Evolutionary conservation across 2,888 invertebrate species (phyloP), one percentile per base, ranked within the genome.

Genomic region (Ptychoptera albimana): DNA sequence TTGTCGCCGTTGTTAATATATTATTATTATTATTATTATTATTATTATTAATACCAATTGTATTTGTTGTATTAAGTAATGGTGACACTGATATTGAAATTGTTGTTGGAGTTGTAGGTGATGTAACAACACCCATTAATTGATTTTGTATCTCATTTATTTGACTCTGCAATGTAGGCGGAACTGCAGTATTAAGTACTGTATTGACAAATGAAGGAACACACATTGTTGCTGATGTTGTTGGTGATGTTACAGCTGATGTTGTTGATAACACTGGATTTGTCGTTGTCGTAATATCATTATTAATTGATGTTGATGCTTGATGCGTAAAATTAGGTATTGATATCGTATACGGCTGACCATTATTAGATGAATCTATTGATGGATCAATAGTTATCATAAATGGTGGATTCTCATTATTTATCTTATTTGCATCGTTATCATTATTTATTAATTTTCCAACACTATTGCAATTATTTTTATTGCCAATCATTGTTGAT

Each of bases 321-420:
- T 9, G 42, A 2, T 38, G 39, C 8, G 13, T 31, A 8, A 39
- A 10, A n/a, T 43, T 42, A n/a, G 66, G 64, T 50, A 64, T 63
- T 9, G 66, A 63, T 44, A 64, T 61, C 30, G 65, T 63, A 51
- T 63, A 65, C 34, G 65, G 65, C 50, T 62, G 60, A n/a, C 55
- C 48, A 23, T 23, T 23, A 23, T 23, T 23, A 15, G 53, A 52
- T 43, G 60, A 61, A 49, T 56, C 58, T 47, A 61, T 61, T 10
- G 42, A 35, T 8, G 44, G 44, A 55, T 65, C 65, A 43, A 65
- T 63, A 54, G 64, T 61, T 45, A 65, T 65, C 50, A 64, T 57
- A 55, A 64, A 46, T 8, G 48, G 42, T 2, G 61, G 46, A 48
- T 64, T 62, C 13, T 15, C 45, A 12, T 49, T 49, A 40, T 47